Percentiles rank a stretch among this genome's conserved stretches.
These are phyloP conservation scores for Eufriesea mexicana DNA, from an alignment of 1,140 invertebrate species.

Conservation along the genomic window DNA sequence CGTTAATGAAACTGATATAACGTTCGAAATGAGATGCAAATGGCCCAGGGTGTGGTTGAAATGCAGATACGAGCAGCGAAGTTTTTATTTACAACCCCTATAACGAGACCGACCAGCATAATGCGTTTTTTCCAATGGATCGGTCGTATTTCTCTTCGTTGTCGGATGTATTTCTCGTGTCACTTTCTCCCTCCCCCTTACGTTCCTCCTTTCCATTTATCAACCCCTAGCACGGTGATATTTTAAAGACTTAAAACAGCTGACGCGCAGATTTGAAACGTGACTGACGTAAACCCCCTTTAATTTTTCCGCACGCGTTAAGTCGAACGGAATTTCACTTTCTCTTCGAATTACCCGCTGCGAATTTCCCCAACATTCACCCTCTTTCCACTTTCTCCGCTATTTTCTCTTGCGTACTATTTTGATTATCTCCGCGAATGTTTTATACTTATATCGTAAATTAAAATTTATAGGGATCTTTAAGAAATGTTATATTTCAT, in stretches of 20 bases:
- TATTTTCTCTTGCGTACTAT: neutral
- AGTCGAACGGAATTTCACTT: neutral
- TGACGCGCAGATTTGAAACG: neutral
- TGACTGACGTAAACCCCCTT: neutral
- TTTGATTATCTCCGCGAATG: neutral
- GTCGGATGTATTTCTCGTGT: conserved; percentile 29
- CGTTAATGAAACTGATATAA: conserved; percentile 73
- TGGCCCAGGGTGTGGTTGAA: conserved; percentile 65
- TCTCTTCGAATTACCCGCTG: neutral
- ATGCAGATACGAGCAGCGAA: conserved; percentile 58
- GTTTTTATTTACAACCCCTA: conserved; percentile 62
- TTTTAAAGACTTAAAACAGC: conserved; percentile 30
- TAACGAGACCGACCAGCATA: conserved; percentile 51
- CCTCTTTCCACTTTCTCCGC: neutral
- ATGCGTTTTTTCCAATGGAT: conserved; percentile 59
- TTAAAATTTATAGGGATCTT: too few relatives aligned
- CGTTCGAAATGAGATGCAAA: conserved; percentile 71
- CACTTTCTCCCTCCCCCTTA: conserved; percentile 23
- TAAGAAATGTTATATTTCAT: too few relatives aligned
- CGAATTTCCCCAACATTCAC: neutral
- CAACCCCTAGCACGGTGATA: neutral
- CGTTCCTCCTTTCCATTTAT: conserved; percentile 24
- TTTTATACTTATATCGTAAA: too few relatives aligned
- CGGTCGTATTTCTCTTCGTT: conserved; percentile 49
- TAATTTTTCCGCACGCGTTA: neutral